These are phyloP conservation scores for Rhyacophila evoluta DNA, from an alignment of 2,888 invertebrate genomes.

Conservation along the genomic window DNA sequence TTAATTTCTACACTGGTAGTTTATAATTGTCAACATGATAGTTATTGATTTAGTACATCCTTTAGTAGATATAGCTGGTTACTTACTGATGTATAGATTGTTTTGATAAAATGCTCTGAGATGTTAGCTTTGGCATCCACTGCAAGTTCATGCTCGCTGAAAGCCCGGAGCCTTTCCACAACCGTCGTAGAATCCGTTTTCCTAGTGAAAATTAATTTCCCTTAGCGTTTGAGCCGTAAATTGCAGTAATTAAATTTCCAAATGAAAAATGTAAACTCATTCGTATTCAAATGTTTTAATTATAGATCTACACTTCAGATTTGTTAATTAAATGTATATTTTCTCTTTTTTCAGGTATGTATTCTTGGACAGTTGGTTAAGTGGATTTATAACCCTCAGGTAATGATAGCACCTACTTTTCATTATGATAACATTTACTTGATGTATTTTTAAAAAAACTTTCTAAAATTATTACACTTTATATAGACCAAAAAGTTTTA, in stretches of 20 bases:
- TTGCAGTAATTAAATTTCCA: neutral
- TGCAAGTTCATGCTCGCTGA: neutral
- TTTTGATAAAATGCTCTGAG: no score
- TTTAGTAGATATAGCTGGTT: no score
- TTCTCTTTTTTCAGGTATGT: neutral
- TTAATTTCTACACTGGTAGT: no score
- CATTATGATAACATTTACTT: no score
- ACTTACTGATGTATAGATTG: no score
- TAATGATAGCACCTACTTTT: no score
- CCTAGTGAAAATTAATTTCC: conserved; percentile 46
- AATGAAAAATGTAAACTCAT: conserved; percentile 24
- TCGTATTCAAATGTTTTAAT: conserved; percentile 10
- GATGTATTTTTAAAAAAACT: no score
- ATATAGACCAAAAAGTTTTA: no score
- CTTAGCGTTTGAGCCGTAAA: conserved; percentile 19
- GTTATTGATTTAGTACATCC: no score
- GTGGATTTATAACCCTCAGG: neutral
- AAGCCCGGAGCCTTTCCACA: neutral
- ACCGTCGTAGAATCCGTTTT: conserved; percentile 26
- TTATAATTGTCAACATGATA: no score
- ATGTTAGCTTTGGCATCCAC: neutral
- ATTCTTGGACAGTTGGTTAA: neutral
- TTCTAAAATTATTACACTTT: no score
- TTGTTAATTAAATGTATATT: neutral
- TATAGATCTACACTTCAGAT: neutral